These are phyloP conservation scores for Saguinus imperator DNA, from an alignment of 2,113 vertebrate species.

Conservation along the genomic window DNA sequence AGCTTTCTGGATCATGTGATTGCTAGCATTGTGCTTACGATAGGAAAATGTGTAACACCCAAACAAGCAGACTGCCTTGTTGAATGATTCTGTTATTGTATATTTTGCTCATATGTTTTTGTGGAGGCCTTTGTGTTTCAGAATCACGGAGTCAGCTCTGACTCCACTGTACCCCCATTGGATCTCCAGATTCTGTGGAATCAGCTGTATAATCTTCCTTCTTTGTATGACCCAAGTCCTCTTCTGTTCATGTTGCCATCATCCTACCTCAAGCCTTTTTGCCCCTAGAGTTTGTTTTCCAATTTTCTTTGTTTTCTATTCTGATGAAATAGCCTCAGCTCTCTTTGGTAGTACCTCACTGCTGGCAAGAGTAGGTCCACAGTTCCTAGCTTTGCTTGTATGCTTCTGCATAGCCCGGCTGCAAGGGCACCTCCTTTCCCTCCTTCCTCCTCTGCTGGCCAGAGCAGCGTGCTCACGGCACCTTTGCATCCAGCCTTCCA, in stretches of 20 bases:
- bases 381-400: fast-evolving
- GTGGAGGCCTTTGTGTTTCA: background rate
- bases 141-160: background rate
- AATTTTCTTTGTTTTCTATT: background rate
- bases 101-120: background rate
- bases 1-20: background rate
- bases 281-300: background rate
- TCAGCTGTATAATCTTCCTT: background rate
- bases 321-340: background rate
- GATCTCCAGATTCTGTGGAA: background rate
- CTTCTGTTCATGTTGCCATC: background rate
- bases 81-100: background rate
- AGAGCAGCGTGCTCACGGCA: background rate
- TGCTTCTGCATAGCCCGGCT: background rate
- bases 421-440: background rate
- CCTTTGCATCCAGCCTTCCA: background rate
- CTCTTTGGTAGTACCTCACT: no score
- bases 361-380: background rate
- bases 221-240: background rate
- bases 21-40: background rate
- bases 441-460: background rate
- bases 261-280: background rate
- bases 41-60: background rate
- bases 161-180: background rate
- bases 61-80: background rate